Evolutionary conservation across 2,888 invertebrate species (phyloP).

Genomic region (Chrysina gloriosa): DNA sequence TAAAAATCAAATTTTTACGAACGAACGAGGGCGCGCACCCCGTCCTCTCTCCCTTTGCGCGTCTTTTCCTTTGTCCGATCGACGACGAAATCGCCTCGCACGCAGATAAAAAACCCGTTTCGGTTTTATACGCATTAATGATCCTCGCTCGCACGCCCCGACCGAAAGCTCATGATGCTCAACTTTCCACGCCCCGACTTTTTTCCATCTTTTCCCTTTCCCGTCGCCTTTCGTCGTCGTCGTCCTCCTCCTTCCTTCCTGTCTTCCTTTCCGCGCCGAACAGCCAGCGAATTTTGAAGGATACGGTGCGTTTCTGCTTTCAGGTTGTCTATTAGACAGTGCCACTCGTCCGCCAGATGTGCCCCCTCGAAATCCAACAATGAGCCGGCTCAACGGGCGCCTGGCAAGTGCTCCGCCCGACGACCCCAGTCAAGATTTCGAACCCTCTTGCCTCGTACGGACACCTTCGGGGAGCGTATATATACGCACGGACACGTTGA

Average conservation of each 20-base stretch:
- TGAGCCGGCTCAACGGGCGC: constrained; percentile 91
- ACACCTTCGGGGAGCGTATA: constrained; percentile 94
- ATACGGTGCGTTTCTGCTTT: constrained; percentile 25
- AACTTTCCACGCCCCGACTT: neutral
- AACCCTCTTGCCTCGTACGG: constrained; percentile 90
- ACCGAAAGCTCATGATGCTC: constrained; percentile 1
- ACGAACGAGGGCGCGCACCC: neutral
- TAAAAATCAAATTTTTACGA: constrained; percentile 5
- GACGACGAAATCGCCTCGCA: constrained; percentile 7
- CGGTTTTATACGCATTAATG: constrained; percentile 44
- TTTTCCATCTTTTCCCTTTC: constrained; percentile 28
- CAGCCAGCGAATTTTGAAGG: constrained; percentile 29
- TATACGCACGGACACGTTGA: constrained; percentile 84
- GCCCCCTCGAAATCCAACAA: constrained; percentile 90
- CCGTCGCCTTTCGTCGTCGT: neutral
- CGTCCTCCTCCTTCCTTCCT: neutral
- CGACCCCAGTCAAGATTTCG: constrained; percentile 77
- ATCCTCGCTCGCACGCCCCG: constrained; percentile 1
- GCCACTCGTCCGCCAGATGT: constrained; percentile 87
- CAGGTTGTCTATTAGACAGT: constrained; percentile 90
- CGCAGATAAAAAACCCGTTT: constrained; percentile 41
- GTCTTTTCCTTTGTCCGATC: constrained; percentile 13
- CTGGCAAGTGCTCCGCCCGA: constrained; percentile 84
- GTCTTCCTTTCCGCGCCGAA: neutral
- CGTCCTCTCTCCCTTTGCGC: constrained; percentile 5